Base-by-base conservation (phyloP, 2,113 vertebrate species). In the Centropristis striata region DNA sequence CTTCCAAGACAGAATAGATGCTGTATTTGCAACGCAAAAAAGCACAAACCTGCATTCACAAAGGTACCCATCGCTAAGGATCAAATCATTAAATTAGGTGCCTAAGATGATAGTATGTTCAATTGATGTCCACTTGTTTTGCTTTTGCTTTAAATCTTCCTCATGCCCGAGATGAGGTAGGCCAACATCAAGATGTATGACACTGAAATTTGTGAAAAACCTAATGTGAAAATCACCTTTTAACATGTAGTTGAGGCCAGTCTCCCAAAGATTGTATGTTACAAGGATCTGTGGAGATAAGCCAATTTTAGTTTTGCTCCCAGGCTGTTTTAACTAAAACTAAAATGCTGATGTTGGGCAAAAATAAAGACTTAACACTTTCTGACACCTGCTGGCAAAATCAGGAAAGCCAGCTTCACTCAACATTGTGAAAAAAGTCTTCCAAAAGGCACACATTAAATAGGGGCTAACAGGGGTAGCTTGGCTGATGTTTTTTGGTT, bases 41-140 rank as follows among this genome's bases (percentile, higher is more conserved):
- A 58, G 49, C 12, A 41, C 32, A 85, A 70, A 76, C 59, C 50
- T 86, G 67, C 58, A 50, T 21, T 50, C 58, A 74, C 27, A 75
- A 46, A 39, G 27, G 15, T 57, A 9, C 25, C 21, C 57, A 8
- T 9, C 37, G 32, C 44, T 68, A 37, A 74, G 13, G 9, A n/a
- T 66, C 54, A 32, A 41, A 60, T 11, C 23, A 15, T 50, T 21
- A 63, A n/a, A 27, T 58, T 1, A 59, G 16, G 20, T 27, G 14
- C 28, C 27, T 41, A 23, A 57, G 15, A 21, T 41, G 16, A 18
- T 8, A 21, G 25, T 10, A 0, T 70, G 53, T 23, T 81, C 27
- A 49, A 39, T 16, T 61, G 20, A n/a, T 44, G 12, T 77, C 7
- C 2, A 14, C 18, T 51, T 36, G 25, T 37, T 54, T 63, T 39